A percentile compares a stretch with the other conserved stretches of the same genome.
Conservation (phyloP, 2,797 vertebrate genomes). For the Sciurus carolinensis region DNA sequence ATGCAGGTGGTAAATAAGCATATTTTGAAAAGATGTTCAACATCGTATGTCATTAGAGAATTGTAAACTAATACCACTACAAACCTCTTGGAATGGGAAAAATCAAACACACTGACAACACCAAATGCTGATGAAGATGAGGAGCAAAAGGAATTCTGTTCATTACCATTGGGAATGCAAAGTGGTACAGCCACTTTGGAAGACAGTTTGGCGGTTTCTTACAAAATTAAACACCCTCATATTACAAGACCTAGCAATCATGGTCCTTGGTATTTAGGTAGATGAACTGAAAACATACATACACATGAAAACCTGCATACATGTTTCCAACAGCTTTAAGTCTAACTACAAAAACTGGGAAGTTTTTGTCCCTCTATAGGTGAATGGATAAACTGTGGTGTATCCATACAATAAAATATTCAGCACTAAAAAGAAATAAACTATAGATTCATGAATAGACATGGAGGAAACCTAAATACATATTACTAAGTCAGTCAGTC, state of each 20-base stretch:
- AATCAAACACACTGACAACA: too few species aligned
- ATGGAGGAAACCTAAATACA: not conserved
- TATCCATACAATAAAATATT: not conserved
- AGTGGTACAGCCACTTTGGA: not conserved
- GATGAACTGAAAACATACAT: not conserved
- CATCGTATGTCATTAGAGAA: not conserved
- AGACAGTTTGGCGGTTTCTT: not conserved
- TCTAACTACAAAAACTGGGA: constrained; percentile 41
- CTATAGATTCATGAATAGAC: not conserved
- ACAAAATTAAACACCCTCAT: too few species aligned
- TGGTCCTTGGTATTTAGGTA: not conserved
- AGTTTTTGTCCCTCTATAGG: not conserved
- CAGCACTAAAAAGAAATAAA: not conserved
- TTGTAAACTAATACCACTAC: not conserved
- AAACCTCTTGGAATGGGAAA: not conserved
- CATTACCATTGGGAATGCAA: too few species aligned
- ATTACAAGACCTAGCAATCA: not conserved
- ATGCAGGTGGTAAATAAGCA: not conserved
- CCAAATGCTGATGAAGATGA: too few species aligned
- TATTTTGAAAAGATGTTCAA: not conserved
- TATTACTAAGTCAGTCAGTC: not conserved
- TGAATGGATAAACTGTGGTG: not conserved
- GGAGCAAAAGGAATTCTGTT: too few species aligned
- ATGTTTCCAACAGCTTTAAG: constrained; percentile 20
- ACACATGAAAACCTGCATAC: not conserved